These are phyloP conservation scores for Elaphurus davidianus DNA, from an alignment of 2,113 vertebrate species.

Conservation along the genomic window DNA sequence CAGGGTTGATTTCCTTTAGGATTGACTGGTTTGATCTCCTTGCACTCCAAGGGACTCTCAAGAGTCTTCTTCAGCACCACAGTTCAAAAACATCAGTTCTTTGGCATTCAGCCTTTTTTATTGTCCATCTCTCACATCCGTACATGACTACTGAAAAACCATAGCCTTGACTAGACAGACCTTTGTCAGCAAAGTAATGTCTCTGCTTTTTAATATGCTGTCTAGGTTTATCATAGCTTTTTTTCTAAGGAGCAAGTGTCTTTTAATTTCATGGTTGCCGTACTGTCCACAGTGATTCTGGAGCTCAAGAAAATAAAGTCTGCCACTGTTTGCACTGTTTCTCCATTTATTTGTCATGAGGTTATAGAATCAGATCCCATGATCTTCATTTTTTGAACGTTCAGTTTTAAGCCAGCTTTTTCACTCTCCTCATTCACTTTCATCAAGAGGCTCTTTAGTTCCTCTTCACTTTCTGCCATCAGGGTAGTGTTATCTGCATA, in stretches of 20 bases:
- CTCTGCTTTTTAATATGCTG: background rate
- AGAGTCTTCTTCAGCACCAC: background rate
- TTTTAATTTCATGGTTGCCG: background rate
- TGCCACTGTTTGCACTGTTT: background rate
- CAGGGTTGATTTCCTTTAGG: background rate
- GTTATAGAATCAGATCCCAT: background rate
- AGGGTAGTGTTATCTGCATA: background rate
- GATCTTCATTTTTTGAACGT: background rate
- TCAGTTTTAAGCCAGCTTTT: background rate
- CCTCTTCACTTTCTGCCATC: background rate
- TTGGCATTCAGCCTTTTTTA: background rate
- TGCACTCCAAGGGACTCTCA: background rate
- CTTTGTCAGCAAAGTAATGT: background rate
- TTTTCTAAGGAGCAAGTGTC: background rate
- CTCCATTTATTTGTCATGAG: background rate
- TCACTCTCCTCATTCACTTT: background rate
- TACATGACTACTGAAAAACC: background rate
- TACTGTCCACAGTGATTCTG: background rate
- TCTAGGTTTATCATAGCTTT: background rate
- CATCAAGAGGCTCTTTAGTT: background rate
- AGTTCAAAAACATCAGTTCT: background rate
- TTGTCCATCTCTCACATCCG: rapidly evolving
- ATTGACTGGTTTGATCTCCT: background rate
- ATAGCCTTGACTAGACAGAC: background rate
- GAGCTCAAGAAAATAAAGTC: background rate